Percentiles rank a stretch among this genome's conserved stretches.
Evolutionary conservation across 2,797 vertebrate genomes (phyloP).

Genomic region (Cyprinodon diabolis): DNA sequence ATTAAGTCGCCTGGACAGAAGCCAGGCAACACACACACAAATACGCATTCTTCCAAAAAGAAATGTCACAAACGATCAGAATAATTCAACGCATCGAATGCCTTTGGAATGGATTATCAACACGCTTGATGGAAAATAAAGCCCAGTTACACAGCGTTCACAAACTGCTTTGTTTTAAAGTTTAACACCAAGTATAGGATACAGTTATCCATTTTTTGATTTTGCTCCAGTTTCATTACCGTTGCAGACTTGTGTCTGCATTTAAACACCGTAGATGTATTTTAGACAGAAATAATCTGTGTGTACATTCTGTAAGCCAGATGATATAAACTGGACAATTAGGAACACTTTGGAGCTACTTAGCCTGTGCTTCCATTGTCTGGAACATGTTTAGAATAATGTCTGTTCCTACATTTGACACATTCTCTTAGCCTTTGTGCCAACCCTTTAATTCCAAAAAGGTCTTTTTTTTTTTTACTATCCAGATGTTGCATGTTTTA

Average conservation of each 20-base stretch:
- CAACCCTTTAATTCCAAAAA: not conserved
- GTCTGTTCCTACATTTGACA: not conserved
- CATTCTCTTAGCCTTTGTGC: not conserved
- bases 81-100: not conserved
- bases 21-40: conserved; percentile 62
- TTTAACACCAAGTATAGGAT: conserved; percentile 2
- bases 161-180: not conserved
- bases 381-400: too few relatives aligned
- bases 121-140: not conserved
- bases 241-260: too few relatives aligned
- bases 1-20: conserved; percentile 69
- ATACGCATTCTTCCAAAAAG: conserved; percentile 10
- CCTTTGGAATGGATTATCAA: not conserved
- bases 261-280: not conserved
- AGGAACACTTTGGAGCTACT: not conserved
- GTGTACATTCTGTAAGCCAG: not conserved
- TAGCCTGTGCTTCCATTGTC: not conserved
- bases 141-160: not conserved
- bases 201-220: not conserved
- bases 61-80: conserved; percentile 6
- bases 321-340: not conserved
- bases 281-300: not conserved
- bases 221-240: not conserved
- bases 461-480: not conserved
- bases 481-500: not conserved